Conservation (phyloP, 2,113 vertebrate species). For the Cheilinus undulatus region DNA sequence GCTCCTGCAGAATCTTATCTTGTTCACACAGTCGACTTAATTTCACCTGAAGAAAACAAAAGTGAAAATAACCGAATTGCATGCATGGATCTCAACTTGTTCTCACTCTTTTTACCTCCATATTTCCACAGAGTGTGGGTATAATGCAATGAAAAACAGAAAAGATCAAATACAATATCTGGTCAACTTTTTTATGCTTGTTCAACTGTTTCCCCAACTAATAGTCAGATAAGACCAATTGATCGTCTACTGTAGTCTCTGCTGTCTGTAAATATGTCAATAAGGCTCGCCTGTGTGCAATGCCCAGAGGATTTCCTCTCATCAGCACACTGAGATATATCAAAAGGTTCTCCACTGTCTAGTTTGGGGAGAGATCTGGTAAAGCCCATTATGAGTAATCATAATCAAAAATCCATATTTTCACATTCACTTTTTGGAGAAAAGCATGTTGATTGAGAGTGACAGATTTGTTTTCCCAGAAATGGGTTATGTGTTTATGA, state of each 20-base stretch:
- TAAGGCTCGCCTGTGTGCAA: constrained; percentile 64
- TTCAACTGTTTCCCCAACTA: constrained; percentile 32
- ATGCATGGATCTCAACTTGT: neutral
- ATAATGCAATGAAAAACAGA: constrained; percentile 20
- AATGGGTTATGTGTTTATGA: constrained; percentile 82
- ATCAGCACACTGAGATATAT: constrained; percentile 64
- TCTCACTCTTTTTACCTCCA: neutral
- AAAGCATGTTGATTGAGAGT: constrained; percentile 74
- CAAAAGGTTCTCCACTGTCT: constrained; percentile 66
- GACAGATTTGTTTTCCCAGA: constrained; percentile 83
- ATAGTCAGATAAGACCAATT: constrained; percentile 57
- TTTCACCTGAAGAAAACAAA: constrained; percentile 87
- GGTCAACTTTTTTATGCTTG: constrained; percentile 30
- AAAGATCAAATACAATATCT: constrained; percentile 22
- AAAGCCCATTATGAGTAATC: constrained; percentile 80
- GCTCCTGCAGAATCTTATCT: constrained; percentile 95
- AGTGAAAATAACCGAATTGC: neutral
- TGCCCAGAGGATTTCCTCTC: constrained; percentile 68
- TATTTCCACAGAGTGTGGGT: neutral
- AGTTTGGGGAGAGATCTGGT: constrained; percentile 54
- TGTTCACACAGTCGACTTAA: constrained; percentile 96
- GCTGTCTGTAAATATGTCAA: constrained; percentile 73
- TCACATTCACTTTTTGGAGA: constrained; percentile 75
- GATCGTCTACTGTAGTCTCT: constrained; percentile 62
- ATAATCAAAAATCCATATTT: constrained; percentile 84